Evolutionary conservation across 2,888 invertebrate genomes (phyloP).

Genomic region (Spilosoma lubricipeda): DNA sequence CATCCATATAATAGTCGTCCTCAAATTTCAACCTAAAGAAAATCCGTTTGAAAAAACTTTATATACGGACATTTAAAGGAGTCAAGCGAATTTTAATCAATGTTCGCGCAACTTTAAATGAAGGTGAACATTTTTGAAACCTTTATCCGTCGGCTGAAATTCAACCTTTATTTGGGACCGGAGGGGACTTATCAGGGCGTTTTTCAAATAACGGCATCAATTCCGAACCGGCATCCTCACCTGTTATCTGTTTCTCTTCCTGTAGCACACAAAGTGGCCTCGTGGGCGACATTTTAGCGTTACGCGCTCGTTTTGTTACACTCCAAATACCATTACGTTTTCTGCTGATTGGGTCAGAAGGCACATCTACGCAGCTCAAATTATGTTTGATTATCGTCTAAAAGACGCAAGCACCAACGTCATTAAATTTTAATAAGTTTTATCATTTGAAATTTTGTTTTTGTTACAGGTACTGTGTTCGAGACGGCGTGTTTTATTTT

Average conservation of each 20-base stretch:
- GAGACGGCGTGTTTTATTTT: constrained; percentile 45
- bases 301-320: constrained; percentile 68
- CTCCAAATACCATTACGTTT: constrained; percentile 67
- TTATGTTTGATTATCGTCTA: constrained; percentile 68
- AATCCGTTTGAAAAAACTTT: constrained; percentile 55
- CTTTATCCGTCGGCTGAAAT: constrained; percentile 67
- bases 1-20: constrained; percentile 10
- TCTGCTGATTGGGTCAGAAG: constrained; percentile 47
- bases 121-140: constrained; percentile 73
- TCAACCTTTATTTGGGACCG: constrained; percentile 72
- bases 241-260: constrained; percentile 77
- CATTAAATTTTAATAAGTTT: constrained; percentile 67
- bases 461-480: constrained; percentile 71
- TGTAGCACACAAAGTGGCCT: constrained; percentile 65
- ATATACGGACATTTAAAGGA: constrained; percentile 56
- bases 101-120: constrained; percentile 71
- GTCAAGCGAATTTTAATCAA: constrained; percentile 71
- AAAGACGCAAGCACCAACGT: constrained; percentile 63
- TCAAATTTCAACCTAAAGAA: constrained; percentile 34
- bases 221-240: constrained; percentile 70
- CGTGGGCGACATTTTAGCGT: constrained; percentile 61
- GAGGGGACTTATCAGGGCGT: constrained; percentile 77
- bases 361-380: constrained; percentile 63
- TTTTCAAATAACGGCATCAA: constrained; percentile 78
- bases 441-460: constrained; percentile 59